Evolutionary conservation across 1,140 invertebrate species (phyloP).

Genomic region (Drosophila suzukii): DNA sequence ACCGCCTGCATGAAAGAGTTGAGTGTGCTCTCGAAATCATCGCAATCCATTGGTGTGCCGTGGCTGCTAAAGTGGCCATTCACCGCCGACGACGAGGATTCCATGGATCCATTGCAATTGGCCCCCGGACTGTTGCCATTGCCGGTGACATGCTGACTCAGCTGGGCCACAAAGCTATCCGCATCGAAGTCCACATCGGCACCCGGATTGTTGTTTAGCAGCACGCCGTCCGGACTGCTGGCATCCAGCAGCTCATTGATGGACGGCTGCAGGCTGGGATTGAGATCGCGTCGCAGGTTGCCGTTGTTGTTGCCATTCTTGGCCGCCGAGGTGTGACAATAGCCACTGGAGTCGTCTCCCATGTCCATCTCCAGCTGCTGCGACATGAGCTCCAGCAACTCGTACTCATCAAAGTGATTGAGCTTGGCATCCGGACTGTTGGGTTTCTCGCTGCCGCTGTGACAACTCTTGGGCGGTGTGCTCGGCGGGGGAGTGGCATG

Average conservation of each 20-base stretch:
- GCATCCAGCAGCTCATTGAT: slow-evolving; percentile 78
- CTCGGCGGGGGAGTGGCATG: slow-evolving; percentile 70
- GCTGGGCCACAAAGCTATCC: slow-evolving; percentile 76
- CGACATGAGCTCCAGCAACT: slow-evolving; percentile 81
- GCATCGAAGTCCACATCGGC: slow-evolving; percentile 76
- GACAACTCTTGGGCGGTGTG: slow-evolving; percentile 54
- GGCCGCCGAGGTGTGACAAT: slow-evolving; percentile 23
- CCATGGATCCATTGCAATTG: slow-evolving; percentile 22
- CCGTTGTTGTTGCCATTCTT: slow-evolving; percentile 41
- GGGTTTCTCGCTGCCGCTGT: slow-evolving; percentile 52
- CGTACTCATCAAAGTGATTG: slow-evolving; percentile 82
- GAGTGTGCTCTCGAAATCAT: slow-evolving; percentile 82
- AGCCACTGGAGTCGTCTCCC: slow-evolving; percentile 71
- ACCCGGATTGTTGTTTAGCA: slow-evolving; percentile 65
- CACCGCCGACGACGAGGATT: slow-evolving; percentile 33
- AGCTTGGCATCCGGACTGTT: slow-evolving; percentile 67
- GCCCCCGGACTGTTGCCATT: slow-evolving; percentile 19
- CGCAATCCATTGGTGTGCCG: slow-evolving; percentile 82
- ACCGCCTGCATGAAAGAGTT: slow-evolving; percentile 78
- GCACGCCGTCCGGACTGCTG: slow-evolving; percentile 64
- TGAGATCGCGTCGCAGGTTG: slow-evolving; percentile 75
- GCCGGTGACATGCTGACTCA: slow-evolving; percentile 66
- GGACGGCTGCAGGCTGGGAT: slow-evolving; percentile 78
- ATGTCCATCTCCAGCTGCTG: slow-evolving; percentile 84
- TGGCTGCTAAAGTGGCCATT: slow-evolving; percentile 61